Evolutionary conservation across 1,140 invertebrate species (phyloP), one percentile per base, ranked within the genome.

Genomic region (Cephus cinctus): DNA sequence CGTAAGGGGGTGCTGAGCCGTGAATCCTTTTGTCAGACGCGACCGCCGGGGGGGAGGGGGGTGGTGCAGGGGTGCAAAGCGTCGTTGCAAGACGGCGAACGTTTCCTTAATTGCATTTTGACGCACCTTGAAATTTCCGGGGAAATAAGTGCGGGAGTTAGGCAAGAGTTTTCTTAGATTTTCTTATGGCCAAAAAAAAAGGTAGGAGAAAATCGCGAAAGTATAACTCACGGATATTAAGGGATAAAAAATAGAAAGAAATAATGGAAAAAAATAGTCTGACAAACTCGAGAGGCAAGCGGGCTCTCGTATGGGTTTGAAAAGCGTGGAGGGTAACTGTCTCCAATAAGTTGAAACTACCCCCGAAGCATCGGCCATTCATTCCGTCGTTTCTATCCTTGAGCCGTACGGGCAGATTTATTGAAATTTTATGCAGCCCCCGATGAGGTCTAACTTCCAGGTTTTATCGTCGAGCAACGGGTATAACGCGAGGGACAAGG

Each of bases 71-170:
- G n/a, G n/a, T n/a, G n/a, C n/a, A n/a, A n/a, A n/a, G n/a, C n/a
- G 43, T 30, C 38, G 15, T 22, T 34, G 48, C 52, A 47, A 53
- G 45, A 55, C 43, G 52, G 40, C 54, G 51, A 58, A 58, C 66
- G 58, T 69, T 69, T 68, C 61, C 65, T 71, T 73, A 73, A 73
- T 73, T 71, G 66, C 67, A 73, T 73, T 73, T 71, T 71, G 67
- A 71, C 71, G 65, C 63, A 60, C 47, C 52, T 45, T 42, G 41
- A 61, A 59, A 71, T 69, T 69, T 67, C 52, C 56, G 42, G 43
- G 27, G 51, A 35, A 49, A 30, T 30, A n/a, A n/a, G n/a, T n/a
- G n/a, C n/a, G n/a, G n/a, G n/a, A n/a, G n/a, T n/a, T n/a, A n/a
- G n/a, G n/a, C n/a, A n/a, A n/a, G n/a, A n/a, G n/a, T n/a, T n/a